Evolutionary conservation across 1,140 invertebrate genomes (phyloP), one percentile per base, ranked within the genome.

Genomic region (Leptonema lineaticorne): DNA sequence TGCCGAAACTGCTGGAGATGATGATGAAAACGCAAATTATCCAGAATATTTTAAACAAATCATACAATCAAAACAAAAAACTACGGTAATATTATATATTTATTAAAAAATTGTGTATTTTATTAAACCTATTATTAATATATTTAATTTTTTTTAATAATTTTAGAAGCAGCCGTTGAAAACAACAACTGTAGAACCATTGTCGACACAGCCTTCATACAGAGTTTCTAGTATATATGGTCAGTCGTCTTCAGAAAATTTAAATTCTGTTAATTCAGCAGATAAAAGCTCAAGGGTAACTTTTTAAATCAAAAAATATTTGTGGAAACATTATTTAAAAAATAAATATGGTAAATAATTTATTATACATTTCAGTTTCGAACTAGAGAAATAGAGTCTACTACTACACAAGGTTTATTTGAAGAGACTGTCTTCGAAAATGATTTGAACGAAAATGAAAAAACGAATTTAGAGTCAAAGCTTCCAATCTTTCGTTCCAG

Each of bases 1-100:
- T 33, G 63, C 37, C 2, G 58, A 20, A 22, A 3, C 41, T 11
- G 2, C 57, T 4, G 48, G 9, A 28, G 71, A 73, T 18, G 65
- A 69, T 33, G 64, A 68, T 26, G 71, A 73, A 24, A 69, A 69
- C 56, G 71, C 69, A 65, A 73, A 73, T 53, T 73, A 73, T 68
- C 71, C 71, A 9, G 71, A 73, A 18, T 68, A 73, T 68, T 73
- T 73, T 53, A 73, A 73, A 53, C 30, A 33, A 27, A 20, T 73
- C 9, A 37, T 73, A 16, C 60, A 60, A 53, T 58, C 71, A 9
- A 73, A 73, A 60, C 67, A 69, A 60, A 72, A 69, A 16, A 30
- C 45, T 33, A 30, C 56, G 8, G 67, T 72, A 53, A 67, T 63
- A 57, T 41, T 65, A 30, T 22, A 14, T 30, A 16, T 45, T 56